Base-by-base conservation (phyloP, 1,140 invertebrate species). In the Apocrypta bakeri region DNA sequence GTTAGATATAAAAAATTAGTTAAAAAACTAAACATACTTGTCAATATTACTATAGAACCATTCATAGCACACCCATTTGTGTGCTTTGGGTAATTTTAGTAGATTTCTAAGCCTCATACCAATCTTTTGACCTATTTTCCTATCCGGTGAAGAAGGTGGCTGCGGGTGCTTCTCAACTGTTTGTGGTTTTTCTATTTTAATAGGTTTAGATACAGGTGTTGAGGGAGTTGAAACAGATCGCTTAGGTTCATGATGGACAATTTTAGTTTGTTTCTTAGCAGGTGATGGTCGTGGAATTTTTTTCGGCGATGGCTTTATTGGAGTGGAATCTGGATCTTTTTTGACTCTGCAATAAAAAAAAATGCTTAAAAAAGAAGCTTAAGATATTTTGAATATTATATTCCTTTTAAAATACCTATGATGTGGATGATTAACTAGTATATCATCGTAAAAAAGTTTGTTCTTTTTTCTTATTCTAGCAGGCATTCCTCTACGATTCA, bases 41-140 rank as follows among this genome's bases (percentile, higher is more conserved):
- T 99, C 98, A 86, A 99, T 96, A 89, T 99, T 99, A 86, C 98
- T 99, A 90, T 99, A 99, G 93, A 99, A 99, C 96, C 98, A 99
- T 91, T 99, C 99, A 92, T 98, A 99, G 89, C 98, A 99, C 1
- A 99, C 98, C 98, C 98, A 99, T 93, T 98, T 98, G 91, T 99
- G 98, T 27, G 98, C 98, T 93, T 99, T 99, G 0, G 99, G 98
- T 84, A 99, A 92, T 92, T 99, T 99, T 0, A 99, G 93, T n/a
- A 99, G 93, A 93, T 99, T 99, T 86, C 98, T 94, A 61, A 99
- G 92, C 84, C 97, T 93, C 91, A 98, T 94, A 1, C 98, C 98
- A 87, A 98, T 97, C 86, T 96, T 95, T 87, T 98, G 97, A 0
- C 97, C 97, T 87, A 96, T 94, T 90, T 95, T 96, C 83, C 94